phyloP scores from a whole-genome alignment of 2,888 invertebrate species.

The Lycaena phlaeas region DNA sequence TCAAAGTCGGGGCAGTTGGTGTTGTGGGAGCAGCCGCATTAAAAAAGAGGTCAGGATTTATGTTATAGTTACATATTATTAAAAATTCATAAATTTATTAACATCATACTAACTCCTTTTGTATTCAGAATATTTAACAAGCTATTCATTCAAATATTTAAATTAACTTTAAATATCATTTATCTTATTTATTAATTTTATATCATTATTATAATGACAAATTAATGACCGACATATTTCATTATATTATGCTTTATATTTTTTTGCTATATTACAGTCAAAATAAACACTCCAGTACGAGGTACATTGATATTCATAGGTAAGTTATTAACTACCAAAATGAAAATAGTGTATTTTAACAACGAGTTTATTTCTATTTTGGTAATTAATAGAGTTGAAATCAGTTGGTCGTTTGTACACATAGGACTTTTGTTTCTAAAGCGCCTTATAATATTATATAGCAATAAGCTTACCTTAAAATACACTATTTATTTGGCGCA shows the following conservation, averaged over 20 bases:
- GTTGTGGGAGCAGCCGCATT: constrained; percentile 50
- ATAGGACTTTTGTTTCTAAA: too few species aligned
- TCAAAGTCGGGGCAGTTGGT: constrained; percentile 50
- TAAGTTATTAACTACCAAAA: constrained; percentile 26
- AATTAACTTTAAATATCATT: too few species aligned
- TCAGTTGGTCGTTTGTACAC: too few species aligned
- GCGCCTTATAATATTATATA: too few species aligned
- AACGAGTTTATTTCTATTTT: too few species aligned
- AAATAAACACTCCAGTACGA: constrained; percentile 17
- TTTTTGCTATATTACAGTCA: constrained; percentile 24
- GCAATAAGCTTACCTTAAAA: constrained; percentile 1
- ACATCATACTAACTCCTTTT: too few species aligned
- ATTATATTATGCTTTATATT: constrained; percentile 17
- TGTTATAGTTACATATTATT: too few species aligned
- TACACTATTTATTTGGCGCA: constrained; percentile 4
- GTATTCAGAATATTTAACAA: too few species aligned
- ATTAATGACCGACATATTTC: constrained; percentile 11
- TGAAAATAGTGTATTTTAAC: too few species aligned
- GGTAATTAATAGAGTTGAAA: too few species aligned
- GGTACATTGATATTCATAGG: constrained; percentile 39
- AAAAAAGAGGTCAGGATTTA: constrained; percentile 24
- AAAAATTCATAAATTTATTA: too few species aligned
- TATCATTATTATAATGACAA: not conserved
- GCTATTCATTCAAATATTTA: too few species aligned
- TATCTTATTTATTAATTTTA: not conserved